phyloP scores from a whole-genome alignment of 2,797 vertebrate species.

The Martes flavigula region DNA sequence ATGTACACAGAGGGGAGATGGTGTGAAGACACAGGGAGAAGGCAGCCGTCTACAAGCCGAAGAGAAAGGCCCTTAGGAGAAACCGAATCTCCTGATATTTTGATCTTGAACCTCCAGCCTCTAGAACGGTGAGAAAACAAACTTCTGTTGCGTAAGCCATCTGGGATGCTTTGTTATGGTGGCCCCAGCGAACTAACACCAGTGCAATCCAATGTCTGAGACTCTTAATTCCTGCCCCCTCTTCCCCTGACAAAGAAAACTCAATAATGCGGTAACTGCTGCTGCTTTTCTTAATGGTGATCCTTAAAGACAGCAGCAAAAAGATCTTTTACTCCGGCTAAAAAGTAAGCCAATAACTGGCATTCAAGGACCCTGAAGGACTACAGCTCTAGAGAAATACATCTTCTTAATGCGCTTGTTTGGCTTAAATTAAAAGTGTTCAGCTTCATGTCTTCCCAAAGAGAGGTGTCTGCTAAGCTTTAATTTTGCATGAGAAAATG shows the following conservation, averaged over 20 bases:
- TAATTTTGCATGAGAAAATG: constrained; percentile 59
- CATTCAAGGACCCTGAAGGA: constrained; percentile 29
- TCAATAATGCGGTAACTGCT: neutral
- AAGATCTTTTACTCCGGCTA: constrained; percentile 40
- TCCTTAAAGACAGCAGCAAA: constrained; percentile 2
- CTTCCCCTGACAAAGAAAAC: neutral
- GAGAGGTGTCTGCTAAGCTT: constrained; percentile 31
- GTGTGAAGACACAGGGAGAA: neutral
- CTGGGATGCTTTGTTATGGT: neutral
- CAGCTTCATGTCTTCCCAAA: constrained; percentile 57
- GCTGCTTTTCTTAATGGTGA: neutral
- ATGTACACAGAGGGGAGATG: neutral
- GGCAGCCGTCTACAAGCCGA: neutral
- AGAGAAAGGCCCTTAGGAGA: neutral
- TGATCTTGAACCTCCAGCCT: neutral
- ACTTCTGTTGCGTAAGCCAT: neutral
- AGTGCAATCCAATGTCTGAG: rapidly evolving
- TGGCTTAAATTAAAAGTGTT: constrained; percentile 72
- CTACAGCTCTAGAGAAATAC: constrained; percentile 32
- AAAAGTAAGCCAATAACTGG: constrained; percentile 33
- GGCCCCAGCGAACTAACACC: too few relatives aligned
- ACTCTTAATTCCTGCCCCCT: neutral
- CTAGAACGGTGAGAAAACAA: neutral
- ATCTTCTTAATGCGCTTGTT: constrained; percentile 67
- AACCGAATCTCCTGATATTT: neutral